A percentile compares a stretch with the other conserved stretches of the same genome.
These are phyloP conservation scores for Porites rus DNA, from an alignment of 92 coral and sea anemone species.

Conservation along the genomic window DNA sequence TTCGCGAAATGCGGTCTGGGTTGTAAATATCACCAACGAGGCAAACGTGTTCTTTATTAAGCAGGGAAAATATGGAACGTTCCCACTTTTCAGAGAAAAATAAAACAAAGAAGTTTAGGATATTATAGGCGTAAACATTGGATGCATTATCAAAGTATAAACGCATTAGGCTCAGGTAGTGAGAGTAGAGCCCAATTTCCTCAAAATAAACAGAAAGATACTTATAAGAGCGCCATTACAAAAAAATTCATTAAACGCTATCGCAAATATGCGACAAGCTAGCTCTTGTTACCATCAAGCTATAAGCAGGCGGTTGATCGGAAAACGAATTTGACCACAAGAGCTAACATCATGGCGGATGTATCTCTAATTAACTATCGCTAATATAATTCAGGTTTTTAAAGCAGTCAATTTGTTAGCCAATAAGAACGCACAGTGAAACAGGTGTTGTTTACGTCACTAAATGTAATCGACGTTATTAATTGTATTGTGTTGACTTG, in stretches of 20 bases:
- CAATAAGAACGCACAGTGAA: slow-evolving; percentile 1
- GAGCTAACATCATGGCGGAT: slow-evolving; percentile 4
- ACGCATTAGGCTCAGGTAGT: not conserved
- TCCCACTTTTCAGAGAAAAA: not conserved
- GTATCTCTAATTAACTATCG: slow-evolving; percentile 18
- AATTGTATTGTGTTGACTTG: slow-evolving; percentile 29
- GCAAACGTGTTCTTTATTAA: not conserved
- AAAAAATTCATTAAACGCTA: slow-evolving; percentile 3
- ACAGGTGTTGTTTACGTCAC: slow-evolving; percentile 48
- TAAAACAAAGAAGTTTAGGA: not conserved
- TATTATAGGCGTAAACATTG: not conserved
- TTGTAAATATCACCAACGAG: not conserved
- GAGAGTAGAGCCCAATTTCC: not conserved
- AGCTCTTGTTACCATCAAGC: not conserved
- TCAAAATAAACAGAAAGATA: not conserved
- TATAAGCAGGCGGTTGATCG: not conserved
- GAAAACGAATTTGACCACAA: not conserved
- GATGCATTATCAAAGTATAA: not conserved
- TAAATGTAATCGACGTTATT: slow-evolving; percentile 21
- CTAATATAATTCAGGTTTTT: slow-evolving; percentile 24
- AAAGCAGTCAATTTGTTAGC: not conserved
- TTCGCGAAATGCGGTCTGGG: not conserved
- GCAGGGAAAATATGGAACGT: not conserved
- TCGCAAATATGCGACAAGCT: not conserved
- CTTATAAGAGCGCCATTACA: not conserved